A percentile compares a stretch with the other conserved stretches of the same genome.
These are phyloP conservation scores for Opisthocomus hoazin DNA, from an alignment of 2,113 vertebrate genomes.

Conservation along the genomic window DNA sequence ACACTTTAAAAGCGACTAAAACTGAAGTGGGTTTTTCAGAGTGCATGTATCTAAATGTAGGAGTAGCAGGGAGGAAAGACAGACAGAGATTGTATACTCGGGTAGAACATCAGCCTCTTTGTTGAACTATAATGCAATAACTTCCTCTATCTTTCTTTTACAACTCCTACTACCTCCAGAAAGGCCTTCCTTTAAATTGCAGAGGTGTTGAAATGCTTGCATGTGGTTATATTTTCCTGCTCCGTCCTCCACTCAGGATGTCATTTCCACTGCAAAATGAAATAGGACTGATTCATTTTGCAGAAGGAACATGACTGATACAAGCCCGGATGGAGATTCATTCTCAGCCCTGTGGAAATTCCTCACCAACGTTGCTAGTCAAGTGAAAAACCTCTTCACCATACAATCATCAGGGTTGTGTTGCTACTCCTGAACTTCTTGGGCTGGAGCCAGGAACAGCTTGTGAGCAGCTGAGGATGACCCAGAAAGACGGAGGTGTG, in stretches of 20 bases:
- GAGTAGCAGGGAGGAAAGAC: background rate
- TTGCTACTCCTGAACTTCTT: background rate
- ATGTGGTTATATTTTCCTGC: background rate
- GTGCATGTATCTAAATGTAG: background rate
- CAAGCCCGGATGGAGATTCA: background rate
- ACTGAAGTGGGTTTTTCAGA: background rate
- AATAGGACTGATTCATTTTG: conserved; percentile 8
- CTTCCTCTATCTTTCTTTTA: background rate
- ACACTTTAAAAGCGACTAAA: background rate
- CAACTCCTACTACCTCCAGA: background rate
- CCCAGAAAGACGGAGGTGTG: background rate
- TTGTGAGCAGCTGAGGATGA: background rate
- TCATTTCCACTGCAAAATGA: background rate
- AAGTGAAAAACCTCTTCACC: background rate
- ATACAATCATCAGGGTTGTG: background rate
- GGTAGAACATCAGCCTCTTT: background rate
- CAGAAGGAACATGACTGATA: background rate
- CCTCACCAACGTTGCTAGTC: background rate
- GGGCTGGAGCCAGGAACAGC: background rate
- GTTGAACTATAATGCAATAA: background rate
- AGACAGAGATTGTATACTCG: background rate
- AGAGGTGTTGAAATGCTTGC: background rate
- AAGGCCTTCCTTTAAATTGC: background rate
- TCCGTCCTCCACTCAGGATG: background rate
- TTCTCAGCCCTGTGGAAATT: conserved; percentile 12